These are phyloP conservation scores for Plectropomus leopardus DNA, from an alignment of 2,113 vertebrate genomes.

Conservation along the genomic window DNA sequence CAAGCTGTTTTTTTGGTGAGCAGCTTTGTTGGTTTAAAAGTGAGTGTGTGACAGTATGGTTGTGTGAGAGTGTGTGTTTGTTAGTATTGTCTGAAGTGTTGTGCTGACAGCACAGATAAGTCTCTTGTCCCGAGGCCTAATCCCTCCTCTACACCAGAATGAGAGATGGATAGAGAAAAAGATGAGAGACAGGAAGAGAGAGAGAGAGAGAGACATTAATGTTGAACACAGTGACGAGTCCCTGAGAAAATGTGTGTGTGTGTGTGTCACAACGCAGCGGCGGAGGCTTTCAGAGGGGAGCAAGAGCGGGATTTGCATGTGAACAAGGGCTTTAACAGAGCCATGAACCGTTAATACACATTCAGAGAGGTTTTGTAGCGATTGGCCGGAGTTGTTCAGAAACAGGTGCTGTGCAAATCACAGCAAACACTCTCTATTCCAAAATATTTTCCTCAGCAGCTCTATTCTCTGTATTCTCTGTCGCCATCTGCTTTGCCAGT, in stretches of 20 bases:
- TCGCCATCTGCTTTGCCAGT: slow-evolving; percentile 6
- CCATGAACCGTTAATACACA: slow-evolving; percentile 46
- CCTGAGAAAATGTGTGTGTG: slow-evolving; percentile 3
- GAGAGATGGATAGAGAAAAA: slow-evolving; percentile 54
- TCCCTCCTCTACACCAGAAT: slow-evolving; percentile 56
- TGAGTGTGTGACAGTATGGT: slow-evolving; percentile 17
- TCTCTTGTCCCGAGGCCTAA: slow-evolving; percentile 64
- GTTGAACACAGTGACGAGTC: slow-evolving; percentile 43
- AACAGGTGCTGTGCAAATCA: slow-evolving; percentile 68
- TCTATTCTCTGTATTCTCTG: slow-evolving; percentile 36
- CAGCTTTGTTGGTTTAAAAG: slow-evolving; percentile 45
- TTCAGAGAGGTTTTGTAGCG: slow-evolving; percentile 50
- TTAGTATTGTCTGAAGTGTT: slow-evolving; percentile 44
- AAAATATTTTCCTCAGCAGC: slow-evolving; percentile 47
- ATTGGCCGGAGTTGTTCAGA: slow-evolving; percentile 31
- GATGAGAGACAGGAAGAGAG: no score
- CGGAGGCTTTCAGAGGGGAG: slow-evolving; percentile 47
- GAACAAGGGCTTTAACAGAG: slow-evolving; percentile 65
- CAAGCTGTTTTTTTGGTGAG: slow-evolving; percentile 49
- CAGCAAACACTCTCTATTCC: slow-evolving; percentile 35
- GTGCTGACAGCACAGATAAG: slow-evolving; percentile 59
- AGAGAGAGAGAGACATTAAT: slow-evolving; percentile 18
- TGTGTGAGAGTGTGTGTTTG: slow-evolving; percentile 18
- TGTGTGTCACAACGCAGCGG: slow-evolving; percentile 7
- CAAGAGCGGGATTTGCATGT: slow-evolving; percentile 63